These are phyloP conservation scores for Thunnus thynnus DNA, from an alignment of 2,113 vertebrate genomes.

Conservation along the genomic window DNA sequence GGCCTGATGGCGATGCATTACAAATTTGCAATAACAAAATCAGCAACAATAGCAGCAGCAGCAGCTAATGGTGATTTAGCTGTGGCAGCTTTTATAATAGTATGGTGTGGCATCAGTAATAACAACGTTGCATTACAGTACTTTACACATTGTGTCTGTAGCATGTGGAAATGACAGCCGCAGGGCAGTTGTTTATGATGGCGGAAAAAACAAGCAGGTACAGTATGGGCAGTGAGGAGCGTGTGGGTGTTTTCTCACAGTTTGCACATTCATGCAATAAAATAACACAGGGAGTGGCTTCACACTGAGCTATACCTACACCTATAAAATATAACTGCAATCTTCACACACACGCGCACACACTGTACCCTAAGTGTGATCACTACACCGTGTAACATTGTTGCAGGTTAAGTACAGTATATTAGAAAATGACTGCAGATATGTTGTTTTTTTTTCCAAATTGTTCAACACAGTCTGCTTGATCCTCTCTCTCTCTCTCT, in stretches of 20 bases:
- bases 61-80: constrained; percentile 71
- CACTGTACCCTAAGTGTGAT: neutral
- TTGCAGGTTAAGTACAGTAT: neutral
- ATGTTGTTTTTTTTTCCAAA: neutral
- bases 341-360: neutral
- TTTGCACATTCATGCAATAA: constrained; percentile 50
- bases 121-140: constrained; percentile 46
- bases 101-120: constrained; percentile 43
- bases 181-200: constrained; percentile 45
- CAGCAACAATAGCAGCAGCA: constrained; percentile 56
- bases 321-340: constrained; percentile 11
- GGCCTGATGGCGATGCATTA: constrained; percentile 58
- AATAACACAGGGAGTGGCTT: constrained; percentile 59
- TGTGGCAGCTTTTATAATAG: constrained; percentile 60
- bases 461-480: neutral
- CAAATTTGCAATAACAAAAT: constrained; percentile 74
- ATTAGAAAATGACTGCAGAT: neutral
- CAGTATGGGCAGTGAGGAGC: constrained; percentile 24
- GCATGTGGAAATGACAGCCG: constrained; percentile 46
- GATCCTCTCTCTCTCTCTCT: constrained; percentile 8
- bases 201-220: constrained; percentile 49
- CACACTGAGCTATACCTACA: constrained; percentile 34
- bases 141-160: constrained; percentile 31
- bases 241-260: constrained; percentile 73
- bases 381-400: neutral